A percentile compares a stretch with the other conserved stretches of the same genome.
Conservation (phyloP, 1,140 invertebrate species). For the Drosophila punjabiensis region DNA sequence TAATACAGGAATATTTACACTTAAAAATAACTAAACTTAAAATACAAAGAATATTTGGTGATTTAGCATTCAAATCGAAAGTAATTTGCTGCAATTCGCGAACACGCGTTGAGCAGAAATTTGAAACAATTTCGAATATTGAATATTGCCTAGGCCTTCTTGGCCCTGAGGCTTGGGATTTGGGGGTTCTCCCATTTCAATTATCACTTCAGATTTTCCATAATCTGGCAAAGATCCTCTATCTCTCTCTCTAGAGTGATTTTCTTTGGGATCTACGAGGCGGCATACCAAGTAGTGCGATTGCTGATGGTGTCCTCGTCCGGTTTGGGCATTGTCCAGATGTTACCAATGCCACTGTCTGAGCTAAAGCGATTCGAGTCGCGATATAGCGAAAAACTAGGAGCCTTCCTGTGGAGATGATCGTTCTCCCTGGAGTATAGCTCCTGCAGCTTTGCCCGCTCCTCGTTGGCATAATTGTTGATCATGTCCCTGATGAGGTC, state of each 20-base stretch:
- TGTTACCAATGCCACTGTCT: conserved; percentile 81
- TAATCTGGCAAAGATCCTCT: not conserved
- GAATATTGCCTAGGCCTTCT: conserved; percentile 9
- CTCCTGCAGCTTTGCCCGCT: conserved; percentile 74
- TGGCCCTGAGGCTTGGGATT: conserved; percentile 5
- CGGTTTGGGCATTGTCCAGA: conserved; percentile 77
- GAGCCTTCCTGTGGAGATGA: conserved; percentile 75
- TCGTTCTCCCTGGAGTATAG: conserved; percentile 69
- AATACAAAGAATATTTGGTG: conserved; percentile 65
- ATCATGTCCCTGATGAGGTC: conserved; percentile 81
- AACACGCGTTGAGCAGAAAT: conserved; percentile 21
- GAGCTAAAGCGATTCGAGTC: conserved; percentile 84
- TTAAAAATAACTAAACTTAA: conserved; percentile 47
- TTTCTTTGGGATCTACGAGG: conserved; percentile 18
- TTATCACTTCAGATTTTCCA: not conserved
- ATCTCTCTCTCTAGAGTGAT: not conserved
- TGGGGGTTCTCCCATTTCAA: not conserved
- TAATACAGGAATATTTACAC: conserved; percentile 34
- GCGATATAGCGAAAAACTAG: conserved; percentile 76
- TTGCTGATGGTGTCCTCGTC: conserved; percentile 65
- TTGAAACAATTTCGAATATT: conserved; percentile 18
- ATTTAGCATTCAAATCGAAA: conserved; percentile 64
- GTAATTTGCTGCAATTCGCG: conserved; percentile 4
- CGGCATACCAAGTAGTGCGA: conserved; percentile 79
- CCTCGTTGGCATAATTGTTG: conserved; percentile 72